These are phyloP conservation scores for Tanypteryx hageni DNA, from an alignment of 2,888 invertebrate species.

Conservation along the genomic window DNA sequence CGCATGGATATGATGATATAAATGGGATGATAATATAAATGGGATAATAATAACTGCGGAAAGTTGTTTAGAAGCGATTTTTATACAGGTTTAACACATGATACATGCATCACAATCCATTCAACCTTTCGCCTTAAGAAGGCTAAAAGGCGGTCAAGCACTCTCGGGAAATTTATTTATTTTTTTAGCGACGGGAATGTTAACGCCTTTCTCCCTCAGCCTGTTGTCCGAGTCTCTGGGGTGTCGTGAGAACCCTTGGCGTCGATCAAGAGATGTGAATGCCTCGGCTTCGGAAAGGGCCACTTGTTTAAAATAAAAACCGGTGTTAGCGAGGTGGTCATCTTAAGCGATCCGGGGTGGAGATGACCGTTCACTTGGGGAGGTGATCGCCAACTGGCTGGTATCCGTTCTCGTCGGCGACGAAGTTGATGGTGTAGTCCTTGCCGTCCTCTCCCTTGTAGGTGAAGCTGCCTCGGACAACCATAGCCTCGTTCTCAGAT, in stretches of 20 bases:
- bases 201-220: neutral
- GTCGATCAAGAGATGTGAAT: neutral
- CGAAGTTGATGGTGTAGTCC: conserved; percentile 76
- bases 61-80: conserved; percentile 22
- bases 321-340: neutral
- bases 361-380: conserved; percentile 66
- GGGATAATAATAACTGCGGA: neutral
- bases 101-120: conserved; percentile 48
- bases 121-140: conserved; percentile 27
- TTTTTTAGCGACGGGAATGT: neutral
- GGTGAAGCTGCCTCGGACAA: conserved; percentile 76
- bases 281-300: neutral
- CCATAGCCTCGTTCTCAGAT: conserved; percentile 68
- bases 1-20: neutral
- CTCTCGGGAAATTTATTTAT: neutral
- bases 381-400: conserved; percentile 73
- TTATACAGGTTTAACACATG: conserved; percentile 40
- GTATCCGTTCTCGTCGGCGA: conserved; percentile 79
- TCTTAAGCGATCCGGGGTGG: neutral
- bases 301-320: neutral
- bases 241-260: neutral
- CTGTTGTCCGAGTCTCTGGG: neutral
- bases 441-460: conserved; percentile 77
- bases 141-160: neutral
- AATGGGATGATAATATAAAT: neutral